Evolutionary conservation across 2,797 vertebrate genomes (phyloP), one percentile per base, ranked within the genome.

Genomic region (Girardinus metallicus): DNA sequence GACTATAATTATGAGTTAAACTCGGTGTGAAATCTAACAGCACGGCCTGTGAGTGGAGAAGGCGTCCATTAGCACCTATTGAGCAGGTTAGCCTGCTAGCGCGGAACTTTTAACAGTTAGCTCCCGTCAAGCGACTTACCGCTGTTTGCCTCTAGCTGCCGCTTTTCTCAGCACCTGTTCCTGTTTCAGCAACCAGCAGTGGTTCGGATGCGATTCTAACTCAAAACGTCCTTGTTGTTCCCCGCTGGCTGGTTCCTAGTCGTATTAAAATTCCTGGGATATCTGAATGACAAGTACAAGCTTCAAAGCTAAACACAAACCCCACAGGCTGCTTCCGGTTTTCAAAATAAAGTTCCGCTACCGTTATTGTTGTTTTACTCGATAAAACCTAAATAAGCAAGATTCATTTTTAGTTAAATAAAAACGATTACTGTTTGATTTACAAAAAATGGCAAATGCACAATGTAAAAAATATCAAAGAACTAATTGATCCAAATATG

Each of bases 231-330:
- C 86, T 76, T 62, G 83, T 77, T 77, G 80, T 83, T 49, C 55
- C 78, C 91, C 76, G 80, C 78, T 86, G 66, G n/a, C 55, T 77
- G 39, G 41, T 71, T 79, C 46, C 76, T 80, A 66, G 84, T 85
- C 78, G 79, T 47, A 86, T 79, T 88, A 85, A 62, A 90, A 95
- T 94, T 95, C 95, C 92, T 94, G 80, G 91, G 89, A 95, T 91
- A 95, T 95, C 94, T 93, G 94, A 95, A 92, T 96, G 96, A 93
- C 93, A 94, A 92, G 89, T 88, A 85, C 74, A 88, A 90, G 78
- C 5, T 9, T 26, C 49, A 41, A 70, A 43, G 43, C 1, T 23
- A 74, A 23, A 4, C 1, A 9, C 0, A 0, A 71, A 62, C 23
- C 36, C 34, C 31, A 21, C 43, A 49, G 26, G 2, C 3, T n/a